Conservation (phyloP, 2,797 vertebrate genomes). For the Enteromius treurensis region DNA sequence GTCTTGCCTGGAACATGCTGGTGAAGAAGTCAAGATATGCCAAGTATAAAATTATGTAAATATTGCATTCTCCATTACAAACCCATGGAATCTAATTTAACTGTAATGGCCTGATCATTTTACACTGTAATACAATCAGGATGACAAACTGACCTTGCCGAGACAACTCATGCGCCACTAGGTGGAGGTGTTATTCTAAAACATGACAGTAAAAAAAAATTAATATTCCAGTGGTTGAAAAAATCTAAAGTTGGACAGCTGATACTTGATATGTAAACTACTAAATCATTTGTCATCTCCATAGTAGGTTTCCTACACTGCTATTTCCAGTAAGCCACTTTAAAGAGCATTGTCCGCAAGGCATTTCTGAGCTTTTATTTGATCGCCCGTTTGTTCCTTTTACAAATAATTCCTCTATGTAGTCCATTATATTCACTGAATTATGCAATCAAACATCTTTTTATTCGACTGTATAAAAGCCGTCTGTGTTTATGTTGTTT, state of each 20-base stretch:
- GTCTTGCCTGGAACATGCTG: background rate
- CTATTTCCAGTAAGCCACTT: slow-evolving; percentile 29
- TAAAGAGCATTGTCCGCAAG: slow-evolving; percentile 20
- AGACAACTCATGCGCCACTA: slow-evolving; percentile 45
- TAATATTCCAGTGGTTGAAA: background rate
- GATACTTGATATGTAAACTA: slow-evolving; percentile 9
- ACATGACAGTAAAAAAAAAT: background rate
- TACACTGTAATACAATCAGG: background rate
- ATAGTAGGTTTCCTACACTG: slow-evolving; percentile 3
- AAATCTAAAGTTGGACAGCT: slow-evolving; percentile 7
- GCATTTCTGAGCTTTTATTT: slow-evolving; percentile 28
- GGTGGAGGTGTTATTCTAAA: slow-evolving; percentile 44
- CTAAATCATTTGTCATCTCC: slow-evolving; percentile 34
- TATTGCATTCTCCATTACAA: background rate
- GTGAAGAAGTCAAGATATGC: background rate
- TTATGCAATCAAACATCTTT: slow-evolving; percentile 36
- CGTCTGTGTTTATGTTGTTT: slow-evolving; percentile 31
- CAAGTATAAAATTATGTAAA: background rate
- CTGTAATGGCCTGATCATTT: background rate
- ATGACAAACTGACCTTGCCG: background rate
- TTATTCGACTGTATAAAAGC: slow-evolving; percentile 48
- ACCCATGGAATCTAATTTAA: background rate
- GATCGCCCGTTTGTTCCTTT: slow-evolving; percentile 6
- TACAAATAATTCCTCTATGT: background rate
- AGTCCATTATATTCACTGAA: slow-evolving; percentile 32